Evolutionary conservation across 2,113 vertebrate species (phyloP).

Genomic region (Hemiscyllium ocellatum): DNA sequence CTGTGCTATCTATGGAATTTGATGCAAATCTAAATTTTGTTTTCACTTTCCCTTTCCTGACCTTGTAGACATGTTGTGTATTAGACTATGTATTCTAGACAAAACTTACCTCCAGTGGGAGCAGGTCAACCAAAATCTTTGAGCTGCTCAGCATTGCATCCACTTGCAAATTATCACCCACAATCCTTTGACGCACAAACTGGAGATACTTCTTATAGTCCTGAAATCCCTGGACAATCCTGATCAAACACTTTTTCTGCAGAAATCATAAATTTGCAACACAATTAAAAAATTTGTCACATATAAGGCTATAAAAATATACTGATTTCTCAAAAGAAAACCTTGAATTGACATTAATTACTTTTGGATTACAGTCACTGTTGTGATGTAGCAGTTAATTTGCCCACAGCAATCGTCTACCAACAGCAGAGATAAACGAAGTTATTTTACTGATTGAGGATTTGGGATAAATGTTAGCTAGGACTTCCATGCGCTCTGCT

Average conservation of each 20-base stretch:
- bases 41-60: neutral
- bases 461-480: neutral
- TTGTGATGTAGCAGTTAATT: neutral
- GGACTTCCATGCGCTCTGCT: neutral
- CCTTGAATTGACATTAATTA: neutral
- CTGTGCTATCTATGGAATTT: neutral
- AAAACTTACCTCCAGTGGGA: conserved; percentile 26
- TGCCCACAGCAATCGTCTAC: neutral
- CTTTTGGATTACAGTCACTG: neutral
- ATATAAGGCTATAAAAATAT: neutral
- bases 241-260: conserved; percentile 26
- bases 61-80: neutral
- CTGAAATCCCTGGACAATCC: conserved; percentile 25
- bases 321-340: neutral
- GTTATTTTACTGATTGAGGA: neutral
- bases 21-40: neutral
- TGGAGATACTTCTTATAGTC: neutral
- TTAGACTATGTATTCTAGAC: neutral
- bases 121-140: conserved; percentile 16
- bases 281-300: neutral
- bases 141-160: conserved; percentile 27
- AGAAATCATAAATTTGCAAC: neutral
- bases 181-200: conserved; percentile 25
- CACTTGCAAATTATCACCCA: neutral
- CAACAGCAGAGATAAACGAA: neutral